These are phyloP conservation scores for Tetragnatha versicolor DNA, from an alignment of 1,140 invertebrate species.

Conservation along the genomic window DNA sequence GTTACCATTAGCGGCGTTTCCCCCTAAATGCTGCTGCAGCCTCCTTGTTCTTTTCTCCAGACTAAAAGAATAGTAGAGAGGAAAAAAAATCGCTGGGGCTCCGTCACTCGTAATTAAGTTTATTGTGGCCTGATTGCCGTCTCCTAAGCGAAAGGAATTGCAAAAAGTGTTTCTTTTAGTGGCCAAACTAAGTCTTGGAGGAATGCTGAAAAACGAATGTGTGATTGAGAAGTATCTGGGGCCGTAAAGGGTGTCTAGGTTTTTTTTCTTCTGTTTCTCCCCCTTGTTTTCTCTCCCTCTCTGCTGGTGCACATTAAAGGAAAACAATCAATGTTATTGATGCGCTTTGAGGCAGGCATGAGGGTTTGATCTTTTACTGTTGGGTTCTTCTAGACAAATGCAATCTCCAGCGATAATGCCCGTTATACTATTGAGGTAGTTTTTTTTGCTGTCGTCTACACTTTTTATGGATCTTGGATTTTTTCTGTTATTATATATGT, in stretches of 20 bases:
- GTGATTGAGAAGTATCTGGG: constrained; percentile 16
- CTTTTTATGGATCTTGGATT: too few species aligned
- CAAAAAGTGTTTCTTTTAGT: constrained; percentile 49
- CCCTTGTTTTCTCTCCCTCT: background rate
- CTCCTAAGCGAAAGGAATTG: constrained; percentile 32
- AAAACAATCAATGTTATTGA: constrained; percentile 35
- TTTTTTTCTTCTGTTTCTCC: background rate
- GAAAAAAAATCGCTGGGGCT: background rate
- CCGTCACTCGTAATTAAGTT: constrained; percentile 52
- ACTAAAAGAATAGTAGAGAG: background rate
- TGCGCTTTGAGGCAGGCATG: constrained; percentile 23
- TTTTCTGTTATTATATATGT: too few species aligned
- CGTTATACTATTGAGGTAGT: constrained; percentile 14
- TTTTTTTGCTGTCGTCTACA: too few species aligned
- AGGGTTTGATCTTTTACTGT: constrained; percentile 18
- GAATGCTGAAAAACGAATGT: constrained; percentile 8
- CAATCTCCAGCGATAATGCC: background rate
- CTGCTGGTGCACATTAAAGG: constrained; percentile 27
- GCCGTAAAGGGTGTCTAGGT: background rate
- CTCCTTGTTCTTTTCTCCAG: constrained; percentile 4
- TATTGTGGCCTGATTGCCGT: constrained; percentile 51
- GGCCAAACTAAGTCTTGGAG: background rate
- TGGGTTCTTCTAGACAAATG: constrained; percentile 1
- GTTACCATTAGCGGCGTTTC: constrained; percentile 50
- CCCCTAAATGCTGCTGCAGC: constrained; percentile 34